Conservation (phyloP, 2,888 invertebrate genomes). For the Aphidius colemani region DNA sequence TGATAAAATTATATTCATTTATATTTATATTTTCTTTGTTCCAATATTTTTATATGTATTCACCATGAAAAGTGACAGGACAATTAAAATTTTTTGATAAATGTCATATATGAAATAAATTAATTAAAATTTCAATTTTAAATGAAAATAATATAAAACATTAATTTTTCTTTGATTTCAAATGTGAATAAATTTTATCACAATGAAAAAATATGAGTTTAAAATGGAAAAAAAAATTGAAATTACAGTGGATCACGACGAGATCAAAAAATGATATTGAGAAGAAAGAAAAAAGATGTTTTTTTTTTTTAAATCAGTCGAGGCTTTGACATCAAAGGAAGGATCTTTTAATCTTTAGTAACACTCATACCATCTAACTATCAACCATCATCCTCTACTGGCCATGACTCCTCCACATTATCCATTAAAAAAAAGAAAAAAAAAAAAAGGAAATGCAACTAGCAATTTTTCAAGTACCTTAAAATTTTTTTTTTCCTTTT, state of each 20-base stretch:
- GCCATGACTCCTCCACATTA: slow-evolving; percentile 5
- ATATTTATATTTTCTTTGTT: too few relatives aligned
- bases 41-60: too few relatives aligned
- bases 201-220: not conserved
- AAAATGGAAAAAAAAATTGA: not conserved
- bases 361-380: slow-evolving; percentile 7
- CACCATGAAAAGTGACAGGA: too few relatives aligned
- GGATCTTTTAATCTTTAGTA: slow-evolving; percentile 17
- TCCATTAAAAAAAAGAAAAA: not conserved
- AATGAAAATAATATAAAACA: too few relatives aligned
- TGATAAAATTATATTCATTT: too few relatives aligned
- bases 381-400: slow-evolving; percentile 8
- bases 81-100: too few relatives aligned
- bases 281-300: slow-evolving; percentile 2
- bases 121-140: too few relatives aligned
- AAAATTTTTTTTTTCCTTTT: too few relatives aligned
- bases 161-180: too few relatives aligned
- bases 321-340: slow-evolving; percentile 7
- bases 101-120: too few relatives aligned
- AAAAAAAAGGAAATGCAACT: not conserved
- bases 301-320: not conserved
- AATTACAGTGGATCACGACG: not conserved
- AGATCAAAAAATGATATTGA: slow-evolving; percentile 3
- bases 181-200: not conserved
- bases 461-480: slow-evolving; percentile 1